phyloP scores from a whole-genome alignment of 2,797 vertebrate genomes.

The Loriculus beryllinus region DNA sequence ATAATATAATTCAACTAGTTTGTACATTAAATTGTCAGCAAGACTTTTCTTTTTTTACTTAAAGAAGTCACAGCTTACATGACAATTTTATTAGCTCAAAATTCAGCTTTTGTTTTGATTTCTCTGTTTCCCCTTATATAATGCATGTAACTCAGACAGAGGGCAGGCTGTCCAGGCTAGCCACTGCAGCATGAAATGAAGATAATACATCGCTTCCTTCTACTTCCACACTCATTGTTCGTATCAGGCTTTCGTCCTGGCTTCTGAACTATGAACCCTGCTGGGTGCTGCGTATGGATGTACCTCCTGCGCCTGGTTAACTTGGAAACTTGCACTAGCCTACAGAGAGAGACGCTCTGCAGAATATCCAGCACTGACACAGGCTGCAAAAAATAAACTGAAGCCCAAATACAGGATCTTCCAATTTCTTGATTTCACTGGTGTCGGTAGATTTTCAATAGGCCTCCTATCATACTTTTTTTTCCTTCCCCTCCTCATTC shows the following conservation, averaged over 20 bases:
- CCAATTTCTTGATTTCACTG: slow-evolving; percentile 21
- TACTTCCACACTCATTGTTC: not conserved
- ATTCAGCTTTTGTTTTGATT: not conserved
- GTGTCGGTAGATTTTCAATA: slow-evolving; percentile 62
- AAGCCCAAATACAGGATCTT: not conserved
- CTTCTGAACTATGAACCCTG: not conserved
- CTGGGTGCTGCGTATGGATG: fast-evolving
- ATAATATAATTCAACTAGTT: not conserved
- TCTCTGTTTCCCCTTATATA: not conserved
- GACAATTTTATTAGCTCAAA: not conserved
- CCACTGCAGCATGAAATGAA: not conserved
- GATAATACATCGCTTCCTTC: not conserved
- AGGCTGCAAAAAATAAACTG: slow-evolving; percentile 15
- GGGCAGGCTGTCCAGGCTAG: not conserved
- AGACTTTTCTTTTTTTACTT: not conserved
- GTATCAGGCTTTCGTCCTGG: not conserved
- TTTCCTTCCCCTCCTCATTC: slow-evolving; percentile 46
- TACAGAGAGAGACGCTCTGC: not conserved
- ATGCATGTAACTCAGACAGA: not conserved
- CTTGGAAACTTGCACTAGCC: not conserved
- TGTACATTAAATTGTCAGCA: not conserved
- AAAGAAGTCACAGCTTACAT: not conserved
- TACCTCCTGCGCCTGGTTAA: not conserved
- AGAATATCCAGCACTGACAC: not conserved
- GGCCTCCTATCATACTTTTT: slow-evolving; percentile 47